Base-by-base conservation (phyloP, 2,113 vertebrate genomes). In the Hiodon alosoides region DNA sequence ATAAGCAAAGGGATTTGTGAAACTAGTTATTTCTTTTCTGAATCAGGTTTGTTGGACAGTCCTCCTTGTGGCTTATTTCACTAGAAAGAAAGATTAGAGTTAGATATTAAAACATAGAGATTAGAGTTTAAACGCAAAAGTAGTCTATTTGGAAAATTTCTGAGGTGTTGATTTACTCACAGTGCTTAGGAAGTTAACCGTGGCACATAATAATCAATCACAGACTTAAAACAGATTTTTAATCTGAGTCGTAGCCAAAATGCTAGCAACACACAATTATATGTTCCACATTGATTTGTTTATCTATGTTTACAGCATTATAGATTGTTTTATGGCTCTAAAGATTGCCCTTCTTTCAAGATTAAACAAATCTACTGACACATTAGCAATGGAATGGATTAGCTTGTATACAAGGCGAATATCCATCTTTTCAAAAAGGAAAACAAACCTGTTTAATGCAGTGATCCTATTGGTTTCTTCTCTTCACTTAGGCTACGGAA, bases 141-240 rank as follows among this genome's bases (percentile, higher is more conserved):
- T 93, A 93, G 94, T 91, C 94, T 93, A 92, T 88, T 89, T 88
- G 88, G 92, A 91, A 92, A 87, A 90, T 95, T 89, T 84, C 92
- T 94, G 89, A 31, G 93, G 94, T 93, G 90, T 93, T 96, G 96
- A 97, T 98, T 95, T 98, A 97, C 96, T 93, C 90, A 88, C 86
- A 90, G 87, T 83, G 83, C 86, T 83, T 67, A 74, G 64, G 62
- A 86, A 91, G 90, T 89, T 91, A 91, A 92, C 91, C 91, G 90
- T 89, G 50, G 84, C 74, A 85, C 86, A 83, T 79, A 84, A 88
- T 88, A 86, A 86, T 83, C 89, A 91, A 90, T 92, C 91, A 78
- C 47, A 89, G 85, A 90, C 87, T 89, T 88, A 87, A 60, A 75
- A 84, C 85, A 83, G 78, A 67, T 86, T 85, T 88, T 80, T 84